phyloP scores from a whole-genome alignment of 2,888 invertebrate genomes.

The Platycheirus rosarum region DNA sequence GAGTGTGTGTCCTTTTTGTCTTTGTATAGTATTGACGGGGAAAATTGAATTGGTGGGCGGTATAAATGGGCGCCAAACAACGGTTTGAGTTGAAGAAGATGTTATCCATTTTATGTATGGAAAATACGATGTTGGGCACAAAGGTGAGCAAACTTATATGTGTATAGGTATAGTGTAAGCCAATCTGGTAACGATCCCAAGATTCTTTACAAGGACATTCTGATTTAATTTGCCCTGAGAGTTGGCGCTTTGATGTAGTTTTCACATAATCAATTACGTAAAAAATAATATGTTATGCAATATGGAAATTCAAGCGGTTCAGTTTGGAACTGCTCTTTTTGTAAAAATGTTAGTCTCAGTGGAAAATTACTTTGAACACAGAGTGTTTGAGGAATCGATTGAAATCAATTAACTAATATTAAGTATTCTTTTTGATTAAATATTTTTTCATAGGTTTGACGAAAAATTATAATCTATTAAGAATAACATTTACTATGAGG shows the following conservation, averaged over 20 bases:
- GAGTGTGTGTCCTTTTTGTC: slow-evolving; percentile 44
- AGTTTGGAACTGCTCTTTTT: no score
- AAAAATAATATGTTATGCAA: slow-evolving; percentile 31
- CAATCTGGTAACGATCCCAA: slow-evolving; percentile 59
- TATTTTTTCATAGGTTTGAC: no score
- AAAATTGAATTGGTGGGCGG: slow-evolving; percentile 29
- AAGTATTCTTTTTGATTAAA: no score
- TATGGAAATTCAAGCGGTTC: neutral
- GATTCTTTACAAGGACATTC: slow-evolving; percentile 60
- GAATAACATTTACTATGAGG: no score
- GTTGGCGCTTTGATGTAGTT: slow-evolving; percentile 46
- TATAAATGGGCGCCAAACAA: neutral
- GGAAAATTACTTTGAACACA: no score
- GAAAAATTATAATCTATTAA: no score
- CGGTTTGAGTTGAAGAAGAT: slow-evolving; percentile 2
- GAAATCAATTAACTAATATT: no score
- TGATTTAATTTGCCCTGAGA: slow-evolving; percentile 54
- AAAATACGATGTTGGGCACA: neutral
- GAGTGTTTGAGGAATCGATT: no score
- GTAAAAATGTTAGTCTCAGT: no score
- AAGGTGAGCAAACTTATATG: slow-evolving; percentile 11
- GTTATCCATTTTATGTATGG: slow-evolving; percentile 5
- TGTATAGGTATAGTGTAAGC: neutral
- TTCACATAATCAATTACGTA: slow-evolving; percentile 47
- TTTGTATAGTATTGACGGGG: slow-evolving; percentile 4